Conservation (phyloP, 2,888 invertebrate species). For the Nemotelus nigrinus region DNA sequence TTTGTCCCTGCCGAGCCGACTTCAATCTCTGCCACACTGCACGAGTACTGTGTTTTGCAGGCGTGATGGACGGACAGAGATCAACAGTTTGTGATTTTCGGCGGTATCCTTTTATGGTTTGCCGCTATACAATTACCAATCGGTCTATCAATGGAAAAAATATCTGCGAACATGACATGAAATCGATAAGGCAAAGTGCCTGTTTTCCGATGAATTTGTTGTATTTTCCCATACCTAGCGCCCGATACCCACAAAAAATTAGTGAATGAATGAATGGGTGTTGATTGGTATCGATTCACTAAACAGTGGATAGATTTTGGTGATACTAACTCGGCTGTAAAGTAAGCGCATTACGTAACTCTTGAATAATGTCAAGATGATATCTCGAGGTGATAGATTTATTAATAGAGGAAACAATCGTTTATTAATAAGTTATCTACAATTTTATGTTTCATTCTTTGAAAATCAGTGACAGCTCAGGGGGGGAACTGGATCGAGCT, state of each 20-base stretch:
- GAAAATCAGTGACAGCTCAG: no score
- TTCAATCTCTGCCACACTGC: constrained; percentile 20
- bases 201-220: not conserved
- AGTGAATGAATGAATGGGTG: not conserved
- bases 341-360: no score
- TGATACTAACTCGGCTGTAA: no score
- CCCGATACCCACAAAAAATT: not conserved
- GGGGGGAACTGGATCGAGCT: no score
- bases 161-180: constrained; percentile 1
- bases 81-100: constrained; percentile 32
- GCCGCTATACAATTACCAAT: constrained; percentile 27
- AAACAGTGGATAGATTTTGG: no score
- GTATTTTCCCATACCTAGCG: not conserved
- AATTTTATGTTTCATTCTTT: no score
- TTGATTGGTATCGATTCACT: not conserved
- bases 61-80: constrained; percentile 29
- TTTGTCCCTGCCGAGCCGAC: constrained; percentile 11
- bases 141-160: constrained; percentile 28
- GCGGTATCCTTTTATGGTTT: constrained; percentile 23
- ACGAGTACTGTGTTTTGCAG: not conserved
- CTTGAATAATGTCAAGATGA: no score
- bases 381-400: no score
- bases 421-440: no score
- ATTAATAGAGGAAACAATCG: no score
- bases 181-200: constrained; percentile 16